phyloP scores from a whole-genome alignment of 1,140 invertebrate genomes.

The Brachionus paranguensis region DNA sequence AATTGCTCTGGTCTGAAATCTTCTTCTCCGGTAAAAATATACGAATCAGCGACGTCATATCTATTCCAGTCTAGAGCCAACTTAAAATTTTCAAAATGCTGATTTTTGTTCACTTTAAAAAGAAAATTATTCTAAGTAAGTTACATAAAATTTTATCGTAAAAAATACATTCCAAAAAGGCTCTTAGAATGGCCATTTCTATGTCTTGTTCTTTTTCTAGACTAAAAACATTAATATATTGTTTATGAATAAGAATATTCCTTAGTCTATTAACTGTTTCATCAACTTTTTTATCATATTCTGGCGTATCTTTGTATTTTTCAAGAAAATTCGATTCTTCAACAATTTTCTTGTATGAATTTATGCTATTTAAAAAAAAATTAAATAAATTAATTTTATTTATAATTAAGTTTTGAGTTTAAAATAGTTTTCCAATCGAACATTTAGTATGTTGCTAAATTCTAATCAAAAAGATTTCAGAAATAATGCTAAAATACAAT shows the following conservation, averaged over 20 bases:
- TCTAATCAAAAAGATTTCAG: too few relatives aligned
- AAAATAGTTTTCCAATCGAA: too few relatives aligned
- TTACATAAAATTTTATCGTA: not conserved
- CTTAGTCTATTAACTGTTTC: not conserved
- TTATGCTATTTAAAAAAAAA: too few relatives aligned
- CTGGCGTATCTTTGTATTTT: not conserved
- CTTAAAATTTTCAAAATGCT: slow-evolving; percentile 40
- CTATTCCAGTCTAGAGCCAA: slow-evolving; percentile 43
- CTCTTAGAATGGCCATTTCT: not conserved
- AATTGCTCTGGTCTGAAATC: slow-evolving; percentile 41
- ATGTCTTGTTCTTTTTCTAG: slow-evolving; percentile 22
- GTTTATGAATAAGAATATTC: not conserved
- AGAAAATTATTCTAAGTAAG: too few relatives aligned
- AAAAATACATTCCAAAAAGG: slow-evolving; percentile 21
- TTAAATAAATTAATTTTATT: too few relatives aligned
- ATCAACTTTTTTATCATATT: not conserved
- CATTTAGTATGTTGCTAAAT: too few relatives aligned
- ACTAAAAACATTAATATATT: not conserved
- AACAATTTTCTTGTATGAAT: too few relatives aligned
- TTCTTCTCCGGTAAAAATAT: slow-evolving; percentile 43
- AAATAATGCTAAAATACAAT: too few relatives aligned
- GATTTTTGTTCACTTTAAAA: slow-evolving; percentile 11
- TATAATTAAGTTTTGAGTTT: too few relatives aligned
- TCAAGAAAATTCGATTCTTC: not conserved
- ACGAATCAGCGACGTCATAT: slow-evolving; percentile 42